Conservation (phyloP, 2,113 vertebrate genomes). For the Archilochus colubris region DNA sequence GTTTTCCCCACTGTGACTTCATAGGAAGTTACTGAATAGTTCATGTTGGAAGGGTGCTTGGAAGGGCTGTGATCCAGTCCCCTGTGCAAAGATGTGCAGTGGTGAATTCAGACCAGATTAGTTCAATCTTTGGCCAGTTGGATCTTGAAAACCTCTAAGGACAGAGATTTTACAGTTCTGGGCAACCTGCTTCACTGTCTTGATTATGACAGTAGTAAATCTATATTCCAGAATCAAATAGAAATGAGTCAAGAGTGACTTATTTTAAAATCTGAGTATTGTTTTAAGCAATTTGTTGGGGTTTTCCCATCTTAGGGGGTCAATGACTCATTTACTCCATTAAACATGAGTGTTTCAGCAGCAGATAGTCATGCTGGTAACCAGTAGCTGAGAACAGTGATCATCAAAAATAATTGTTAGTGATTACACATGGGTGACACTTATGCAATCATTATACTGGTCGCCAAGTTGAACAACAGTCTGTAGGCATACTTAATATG, state of each 20-base stretch:
- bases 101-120: not conserved
- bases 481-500: constrained; percentile 31
- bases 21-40: not conserved
- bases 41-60: not conserved
- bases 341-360: not conserved
- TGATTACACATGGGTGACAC: constrained; percentile 3
- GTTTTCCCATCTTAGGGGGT: not conserved
- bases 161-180: not conserved
- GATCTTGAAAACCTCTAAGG: not conserved
- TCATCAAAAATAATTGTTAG: not conserved
- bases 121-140: not conserved
- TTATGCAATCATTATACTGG: not conserved
- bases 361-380: not conserved
- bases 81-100: not conserved
- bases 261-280: not conserved
- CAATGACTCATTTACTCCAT: not conserved
- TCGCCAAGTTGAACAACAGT: constrained; percentile 34
- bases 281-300: not conserved
- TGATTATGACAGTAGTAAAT: not conserved
- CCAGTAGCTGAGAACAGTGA: not conserved
- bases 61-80: not conserved
- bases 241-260: not conserved
- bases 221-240: not conserved
- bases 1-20: not conserved
- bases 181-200: not conserved